Evolutionary conservation across 2,888 invertebrate genomes (phyloP).

Genomic region (Baronia brevicornis): DNA sequence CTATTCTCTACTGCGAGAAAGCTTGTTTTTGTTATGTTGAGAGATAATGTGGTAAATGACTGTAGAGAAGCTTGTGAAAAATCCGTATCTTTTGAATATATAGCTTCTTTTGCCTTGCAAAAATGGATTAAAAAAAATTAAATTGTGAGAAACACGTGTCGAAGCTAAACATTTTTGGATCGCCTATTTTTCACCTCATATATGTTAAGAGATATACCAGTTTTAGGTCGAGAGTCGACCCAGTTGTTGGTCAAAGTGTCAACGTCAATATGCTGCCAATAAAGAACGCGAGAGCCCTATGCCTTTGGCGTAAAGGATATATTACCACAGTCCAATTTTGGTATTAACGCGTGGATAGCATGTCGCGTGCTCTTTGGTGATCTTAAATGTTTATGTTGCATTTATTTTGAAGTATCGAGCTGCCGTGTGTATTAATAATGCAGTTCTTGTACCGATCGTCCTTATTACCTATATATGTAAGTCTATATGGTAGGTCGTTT

Average conservation of each 20-base stretch:
- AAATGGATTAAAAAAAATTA: too few relatives aligned
- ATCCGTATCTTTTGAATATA: too few relatives aligned
- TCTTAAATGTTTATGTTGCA: conserved; percentile 47
- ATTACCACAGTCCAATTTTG: conserved; percentile 23
- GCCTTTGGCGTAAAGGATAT: conserved; percentile 26
- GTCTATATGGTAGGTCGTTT: conserved; percentile 14
- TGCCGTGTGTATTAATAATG: conserved; percentile 39
- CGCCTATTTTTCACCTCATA: too few relatives aligned
- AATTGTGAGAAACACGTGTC: too few relatives aligned
- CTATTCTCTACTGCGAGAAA: too few relatives aligned
- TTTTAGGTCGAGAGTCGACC: conserved; percentile 60
- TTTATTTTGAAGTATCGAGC: conserved; percentile 28
- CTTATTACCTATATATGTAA: conserved; percentile 38
- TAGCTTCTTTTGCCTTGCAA: too few relatives aligned
- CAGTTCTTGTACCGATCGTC: conserved; percentile 31
- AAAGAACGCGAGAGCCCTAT: conserved; percentile 25
- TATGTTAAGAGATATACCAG: too few relatives aligned
- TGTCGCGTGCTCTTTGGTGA: conserved; percentile 38
- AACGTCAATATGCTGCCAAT: conserved; percentile 43
- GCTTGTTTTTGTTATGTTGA: too few relatives aligned
- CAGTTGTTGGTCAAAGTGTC: conserved; percentile 37
- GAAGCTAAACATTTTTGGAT: too few relatives aligned
- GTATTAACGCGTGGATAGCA: conserved; percentile 28
- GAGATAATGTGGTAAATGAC: too few relatives aligned
- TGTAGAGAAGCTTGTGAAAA: too few relatives aligned